These are phyloP conservation scores for Camponotus vicinus DNA, from an alignment of 1,140 invertebrate species.

Conservation along the genomic window DNA sequence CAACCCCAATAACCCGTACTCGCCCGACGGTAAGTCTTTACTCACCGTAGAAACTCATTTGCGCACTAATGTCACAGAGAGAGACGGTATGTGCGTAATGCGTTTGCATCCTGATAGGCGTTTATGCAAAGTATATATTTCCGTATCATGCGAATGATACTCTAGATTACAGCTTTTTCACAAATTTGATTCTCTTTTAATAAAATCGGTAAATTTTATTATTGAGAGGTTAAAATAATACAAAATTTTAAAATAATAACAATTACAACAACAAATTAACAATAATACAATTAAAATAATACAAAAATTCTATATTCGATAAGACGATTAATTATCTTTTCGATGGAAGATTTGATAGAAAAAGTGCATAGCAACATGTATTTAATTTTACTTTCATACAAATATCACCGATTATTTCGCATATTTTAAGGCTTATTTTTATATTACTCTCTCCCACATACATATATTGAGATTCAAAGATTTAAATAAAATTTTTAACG, in stretches of 20 bases:
- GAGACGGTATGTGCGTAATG: conserved; percentile 38
- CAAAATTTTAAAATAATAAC: too few relatives aligned
- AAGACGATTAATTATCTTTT: neutral
- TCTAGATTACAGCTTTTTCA: neutral
- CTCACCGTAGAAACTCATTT: conserved; percentile 66
- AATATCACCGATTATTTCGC: neutral
- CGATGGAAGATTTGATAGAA: neutral
- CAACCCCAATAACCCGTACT: conserved; percentile 95
- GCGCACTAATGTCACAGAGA: neutral
- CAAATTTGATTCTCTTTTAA: too few relatives aligned
- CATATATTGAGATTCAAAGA: neutral
- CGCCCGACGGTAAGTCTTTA: conserved; percentile 92
- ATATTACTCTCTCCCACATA: neutral
- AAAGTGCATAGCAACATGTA: neutral
- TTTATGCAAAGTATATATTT: neutral
- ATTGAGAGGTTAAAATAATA: neutral
- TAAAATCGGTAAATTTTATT: neutral
- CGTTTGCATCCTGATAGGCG: neutral
- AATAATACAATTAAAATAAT: too few relatives aligned
- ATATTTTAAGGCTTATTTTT: neutral
- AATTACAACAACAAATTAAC: too few relatives aligned
- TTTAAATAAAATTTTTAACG: conserved; percentile 4
- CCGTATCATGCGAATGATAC: neutral
- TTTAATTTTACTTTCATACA: neutral
- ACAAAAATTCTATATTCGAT: neutral